Percentiles rank a stretch among this genome's conserved stretches.
Conservation (phyloP, 2,888 invertebrate genomes). For the Agrilus mali region DNA sequence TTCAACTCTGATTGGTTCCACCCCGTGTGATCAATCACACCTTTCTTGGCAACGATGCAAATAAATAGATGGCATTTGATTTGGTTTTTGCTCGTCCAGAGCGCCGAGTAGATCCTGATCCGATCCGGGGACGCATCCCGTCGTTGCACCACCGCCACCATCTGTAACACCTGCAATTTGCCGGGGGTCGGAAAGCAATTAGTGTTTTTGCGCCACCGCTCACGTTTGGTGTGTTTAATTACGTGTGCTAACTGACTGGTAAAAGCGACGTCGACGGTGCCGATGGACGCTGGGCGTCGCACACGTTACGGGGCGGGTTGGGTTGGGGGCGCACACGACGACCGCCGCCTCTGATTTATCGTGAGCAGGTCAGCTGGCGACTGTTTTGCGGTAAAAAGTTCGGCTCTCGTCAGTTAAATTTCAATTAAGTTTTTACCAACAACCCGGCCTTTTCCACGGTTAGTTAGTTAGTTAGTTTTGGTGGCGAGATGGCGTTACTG, state of each 20-base stretch:
- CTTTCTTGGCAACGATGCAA: background rate
- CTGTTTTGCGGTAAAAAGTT: constrained; percentile 20
- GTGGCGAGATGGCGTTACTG: no score
- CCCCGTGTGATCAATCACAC: background rate
- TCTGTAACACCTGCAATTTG: constrained; percentile 36
- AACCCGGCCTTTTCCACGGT: constrained; percentile 7
- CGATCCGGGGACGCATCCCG: constrained; percentile 6
- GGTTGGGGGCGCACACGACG: constrained; percentile 1
- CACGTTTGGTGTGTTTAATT: constrained; percentile 32
- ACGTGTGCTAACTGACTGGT: constrained; percentile 24
- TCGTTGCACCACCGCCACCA: constrained; percentile 12
- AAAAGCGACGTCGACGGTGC: constrained; percentile 7
- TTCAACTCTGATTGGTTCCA: no score
- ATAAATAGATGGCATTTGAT: background rate
- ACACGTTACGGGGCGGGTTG: constrained; percentile 6
- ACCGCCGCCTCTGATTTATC: constrained; percentile 28
- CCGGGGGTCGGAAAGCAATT: constrained; percentile 33
- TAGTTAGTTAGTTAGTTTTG: background rate
- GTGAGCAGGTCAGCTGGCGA: constrained; percentile 26
- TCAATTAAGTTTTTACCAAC: constrained; percentile 18
- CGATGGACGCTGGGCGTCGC: constrained; percentile 14
- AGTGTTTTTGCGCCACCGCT: constrained; percentile 32
- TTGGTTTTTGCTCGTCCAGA: no score
- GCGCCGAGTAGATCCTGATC: background rate
- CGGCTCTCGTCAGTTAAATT: constrained; percentile 15